phyloP scores from a whole-genome alignment of 2,888 invertebrate genomes.

The Odontomyia ornata region DNA sequence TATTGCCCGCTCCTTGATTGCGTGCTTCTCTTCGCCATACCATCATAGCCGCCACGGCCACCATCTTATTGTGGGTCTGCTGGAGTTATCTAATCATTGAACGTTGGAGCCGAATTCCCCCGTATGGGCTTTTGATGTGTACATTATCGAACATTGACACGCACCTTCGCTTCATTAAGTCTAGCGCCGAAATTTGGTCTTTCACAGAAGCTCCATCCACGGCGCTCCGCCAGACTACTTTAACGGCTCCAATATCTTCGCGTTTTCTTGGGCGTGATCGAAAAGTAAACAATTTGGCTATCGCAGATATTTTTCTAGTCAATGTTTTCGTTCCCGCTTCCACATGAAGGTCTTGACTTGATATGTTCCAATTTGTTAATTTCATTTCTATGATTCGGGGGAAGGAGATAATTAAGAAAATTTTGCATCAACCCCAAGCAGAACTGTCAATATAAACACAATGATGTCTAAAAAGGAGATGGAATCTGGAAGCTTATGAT shows the following conservation, averaged over 20 bases:
- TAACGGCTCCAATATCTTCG: background rate
- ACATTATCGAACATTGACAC: conserved; percentile 39
- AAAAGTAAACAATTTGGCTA: conserved; percentile 16
- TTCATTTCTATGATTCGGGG: too few species aligned
- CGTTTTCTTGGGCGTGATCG: background rate
- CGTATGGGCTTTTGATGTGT: conserved; percentile 5
- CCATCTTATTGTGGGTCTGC: background rate
- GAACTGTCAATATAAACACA: too few species aligned
- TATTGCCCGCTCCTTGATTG: background rate
- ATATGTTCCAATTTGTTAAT: too few species aligned
- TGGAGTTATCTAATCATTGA: conserved; percentile 10
- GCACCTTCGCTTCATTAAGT: conserved; percentile 21
- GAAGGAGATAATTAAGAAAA: too few species aligned
- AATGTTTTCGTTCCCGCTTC: too few species aligned
- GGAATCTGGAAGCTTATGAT: too few species aligned
- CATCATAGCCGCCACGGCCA: background rate
- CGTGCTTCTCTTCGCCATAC: background rate
- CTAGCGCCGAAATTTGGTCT: conserved; percentile 7
- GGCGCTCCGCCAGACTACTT: background rate
- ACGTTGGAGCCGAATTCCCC: background rate
- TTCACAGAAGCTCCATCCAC: background rate
- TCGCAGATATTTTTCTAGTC: too few species aligned
- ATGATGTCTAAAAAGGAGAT: too few species aligned
- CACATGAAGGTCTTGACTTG: too few species aligned
- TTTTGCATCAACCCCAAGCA: too few species aligned